Evolutionary conservation across 1,140 invertebrate species (phyloP), one percentile per base, ranked within the genome.

Genomic region (Acromyrmex echinatior): DNA sequence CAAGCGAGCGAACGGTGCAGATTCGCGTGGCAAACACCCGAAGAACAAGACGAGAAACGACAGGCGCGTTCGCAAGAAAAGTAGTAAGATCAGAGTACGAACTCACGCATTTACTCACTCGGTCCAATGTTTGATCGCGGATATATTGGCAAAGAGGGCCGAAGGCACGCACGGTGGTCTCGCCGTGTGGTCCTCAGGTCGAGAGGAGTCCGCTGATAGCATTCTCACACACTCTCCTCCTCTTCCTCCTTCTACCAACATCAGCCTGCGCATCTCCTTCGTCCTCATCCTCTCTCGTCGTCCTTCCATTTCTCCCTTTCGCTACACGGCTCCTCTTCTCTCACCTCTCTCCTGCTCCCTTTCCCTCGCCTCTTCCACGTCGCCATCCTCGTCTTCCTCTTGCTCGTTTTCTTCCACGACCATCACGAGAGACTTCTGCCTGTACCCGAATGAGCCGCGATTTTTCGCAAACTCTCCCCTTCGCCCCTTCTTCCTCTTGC

Each of bases 101-200:
- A 86, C 90, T 91, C 88, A 93, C 90, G 92, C 90, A 90, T 91
- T 93, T 91, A 92, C 85, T 88, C 87, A 88, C 91, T 86, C 91
- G 79, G 86, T 25, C 63, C 85, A 90, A 92, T 93, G 92, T 92
- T 93, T 92, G 91, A 93, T 93, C 92, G 87, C 86, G 92, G 90
- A 92, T 92, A 92, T 92, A 93, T 92, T 88, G 91, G 91, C 91
- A 85, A 82, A 91, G 88, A 90, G 87, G 88, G 79, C 88, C 87
- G 88, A 92, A 92, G 89, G 85, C 92, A 92, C 90, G 92, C 92
- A 93, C 90, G 92, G 92, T 93, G 92, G 92, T 93, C 92, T 93
- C 92, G 91, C 92, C 88, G 92, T 93, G 92, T 93, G 92, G 92
- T 93, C 92, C 91, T 71, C 86, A 35, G 92, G 90, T 92, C 91